Evolutionary conservation across 2,113 vertebrate species (phyloP).

Genomic region (Saccopteryx bilineata): DNA sequence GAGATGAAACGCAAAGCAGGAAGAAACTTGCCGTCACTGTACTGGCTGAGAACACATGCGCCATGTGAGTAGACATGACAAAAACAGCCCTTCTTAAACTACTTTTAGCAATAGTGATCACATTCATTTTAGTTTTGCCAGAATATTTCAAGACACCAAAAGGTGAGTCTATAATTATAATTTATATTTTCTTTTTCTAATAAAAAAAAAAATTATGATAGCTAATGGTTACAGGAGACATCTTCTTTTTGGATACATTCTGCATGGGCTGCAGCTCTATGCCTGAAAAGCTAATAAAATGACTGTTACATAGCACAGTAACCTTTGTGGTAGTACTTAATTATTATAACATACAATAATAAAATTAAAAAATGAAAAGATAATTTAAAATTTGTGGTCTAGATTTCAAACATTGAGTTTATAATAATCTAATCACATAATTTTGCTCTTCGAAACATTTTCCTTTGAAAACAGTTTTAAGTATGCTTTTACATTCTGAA

Average conservation of each 20-base stretch:
- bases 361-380: conserved; percentile 45
- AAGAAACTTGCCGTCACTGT: conserved; percentile 74
- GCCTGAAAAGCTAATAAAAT: conserved; percentile 17
- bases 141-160: conserved; percentile 91
- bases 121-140: conserved; percentile 93
- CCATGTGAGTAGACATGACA: conserved; percentile 89
- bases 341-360: not conserved
- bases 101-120: conserved; percentile 87
- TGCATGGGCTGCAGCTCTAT: not conserved
- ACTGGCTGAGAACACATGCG: conserved; percentile 66
- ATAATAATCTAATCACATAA: not conserved
- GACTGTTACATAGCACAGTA: not conserved
- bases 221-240: not conserved
- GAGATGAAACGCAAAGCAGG: conserved; percentile 81
- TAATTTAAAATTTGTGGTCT: conserved; percentile 21
- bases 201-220: not conserved
- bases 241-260: not conserved
- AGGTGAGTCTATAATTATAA: conserved; percentile 88
- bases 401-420: conserved; percentile 2
- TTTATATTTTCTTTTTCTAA: conserved; percentile 50
- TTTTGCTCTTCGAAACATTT: conserved; percentile 64
- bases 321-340: not conserved
- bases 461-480: conserved; percentile 1
- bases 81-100: conserved; percentile 89
- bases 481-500: conserved; percentile 12